Evolutionary conservation across 2,797 vertebrate species (phyloP).

Genomic region (Xenopus petersii): DNA sequence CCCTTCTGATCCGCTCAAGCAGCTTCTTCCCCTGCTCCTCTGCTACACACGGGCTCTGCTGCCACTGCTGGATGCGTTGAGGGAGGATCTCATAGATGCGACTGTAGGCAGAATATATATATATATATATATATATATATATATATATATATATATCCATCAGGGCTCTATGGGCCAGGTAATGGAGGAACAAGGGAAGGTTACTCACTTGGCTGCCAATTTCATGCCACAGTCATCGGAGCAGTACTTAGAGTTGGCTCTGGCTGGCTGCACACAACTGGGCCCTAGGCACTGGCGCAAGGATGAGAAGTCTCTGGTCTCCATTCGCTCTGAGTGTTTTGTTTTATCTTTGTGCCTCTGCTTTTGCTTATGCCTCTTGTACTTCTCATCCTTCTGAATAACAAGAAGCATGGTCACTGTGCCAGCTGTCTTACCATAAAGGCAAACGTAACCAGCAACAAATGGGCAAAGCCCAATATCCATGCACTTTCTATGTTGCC

Average conservation of each 20-base stretch:
- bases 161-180: background rate
- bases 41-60: slow-evolving; percentile 92
- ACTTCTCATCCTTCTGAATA: slow-evolving; percentile 78
- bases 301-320: slow-evolving; percentile 70
- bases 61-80: slow-evolving; percentile 89
- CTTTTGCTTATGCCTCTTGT: slow-evolving; percentile 86
- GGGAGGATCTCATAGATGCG: slow-evolving; percentile 45
- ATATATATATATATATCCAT: too few relatives aligned
- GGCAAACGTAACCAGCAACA: too few relatives aligned
- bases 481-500: too few relatives aligned
- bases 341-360: slow-evolving; percentile 84
- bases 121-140: too few relatives aligned
- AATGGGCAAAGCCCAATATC: too few relatives aligned
- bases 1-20: slow-evolving; percentile 85
- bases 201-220: slow-evolving; percentile 82
- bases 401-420: background rate
- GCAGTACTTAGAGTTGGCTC: slow-evolving; percentile 85
- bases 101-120: background rate
- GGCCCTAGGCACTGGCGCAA: slow-evolving; percentile 87
- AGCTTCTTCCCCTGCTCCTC: slow-evolving; percentile 94
- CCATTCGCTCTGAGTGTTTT: slow-evolving; percentile 75
- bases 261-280: slow-evolving; percentile 75
- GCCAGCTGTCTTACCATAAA: too few relatives aligned
- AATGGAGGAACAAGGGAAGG: background rate
- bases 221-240: slow-evolving; percentile 93